Evolutionary conservation across 1,140 invertebrate species (phyloP), one percentile per base, ranked within the genome.

Genomic region (Pseudomyrmex gracilis): DNA sequence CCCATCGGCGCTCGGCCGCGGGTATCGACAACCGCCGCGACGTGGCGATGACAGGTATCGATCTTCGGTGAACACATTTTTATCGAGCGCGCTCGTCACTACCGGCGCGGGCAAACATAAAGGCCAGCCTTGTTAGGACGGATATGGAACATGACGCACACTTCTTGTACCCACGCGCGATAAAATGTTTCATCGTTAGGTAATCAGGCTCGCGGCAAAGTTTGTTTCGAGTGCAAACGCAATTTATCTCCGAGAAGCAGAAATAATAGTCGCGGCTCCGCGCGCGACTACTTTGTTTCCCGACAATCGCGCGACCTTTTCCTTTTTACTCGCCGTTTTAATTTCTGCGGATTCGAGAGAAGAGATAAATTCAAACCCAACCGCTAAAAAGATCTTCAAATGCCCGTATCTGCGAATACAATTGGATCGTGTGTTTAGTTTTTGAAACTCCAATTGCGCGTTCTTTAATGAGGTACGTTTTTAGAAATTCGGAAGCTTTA

Each of bases 161-260:
- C 73, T 66, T 83, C 4, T 5, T 34, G 83, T 88, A 84, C 85
- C 87, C 85, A 88, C 87, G 86, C 83, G 87, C 86, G 85, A 88
- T 88, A 88, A 88, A 88, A 88, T 87, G 82, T 82, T 85, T 68
- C 66, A 82, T 83, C 83, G 85, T 88, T 88, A 85, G 85, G 86
- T 84, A 84, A 87, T 74, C 82, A 70, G 71, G 83, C 86, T 85
- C 73, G 85, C 85, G 86, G 86, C 86, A 22, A 71, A 84, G 85
- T 74, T 34, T 73, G 24, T 45, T 10, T 61, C 22, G 63, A 85
- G 70, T 58, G 57, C 86, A 67, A 34, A 73, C 86, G 87, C 86
- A 88, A 82, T 87, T 88, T 77, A 84, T 82, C 58, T 53, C 70
- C 55, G 49, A 74, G 70, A 4, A n/a, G 9, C 24, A 78, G 64